These are phyloP conservation scores for Fulmarus glacialis DNA, from an alignment of 2,113 vertebrate genomes.

Conservation along the genomic window DNA sequence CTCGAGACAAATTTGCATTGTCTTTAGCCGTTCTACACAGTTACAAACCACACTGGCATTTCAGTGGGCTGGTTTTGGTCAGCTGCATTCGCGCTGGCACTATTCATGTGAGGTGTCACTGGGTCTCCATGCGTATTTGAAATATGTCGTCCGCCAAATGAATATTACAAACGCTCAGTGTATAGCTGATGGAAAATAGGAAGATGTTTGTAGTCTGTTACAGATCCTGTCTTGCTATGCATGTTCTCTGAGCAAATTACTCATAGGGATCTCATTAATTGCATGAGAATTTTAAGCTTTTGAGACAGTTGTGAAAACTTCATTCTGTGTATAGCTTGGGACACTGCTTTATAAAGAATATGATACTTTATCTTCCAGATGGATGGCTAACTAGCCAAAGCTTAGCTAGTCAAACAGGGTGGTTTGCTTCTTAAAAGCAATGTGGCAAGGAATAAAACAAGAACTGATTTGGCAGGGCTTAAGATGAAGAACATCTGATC, in stretches of 20 bases:
- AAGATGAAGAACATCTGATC: not conserved
- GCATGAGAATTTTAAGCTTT: not conserved
- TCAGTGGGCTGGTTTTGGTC: not conserved
- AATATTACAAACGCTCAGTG: not conserved
- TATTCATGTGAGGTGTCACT: not conserved
- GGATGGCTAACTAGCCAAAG: not conserved
- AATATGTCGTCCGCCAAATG: not conserved
- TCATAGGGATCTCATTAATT: not conserved
- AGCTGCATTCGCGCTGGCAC: not conserved
- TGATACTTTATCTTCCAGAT: not conserved
- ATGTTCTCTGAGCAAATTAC: not conserved
- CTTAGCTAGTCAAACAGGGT: not conserved
- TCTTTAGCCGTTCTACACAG: not conserved
- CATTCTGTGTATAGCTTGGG: not conserved
- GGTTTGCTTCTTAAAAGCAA: not conserved
- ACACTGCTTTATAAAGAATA: not conserved
- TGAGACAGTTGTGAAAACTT: not conserved
- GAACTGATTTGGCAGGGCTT: not conserved
- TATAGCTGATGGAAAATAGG: not conserved
- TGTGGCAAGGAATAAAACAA: not conserved
- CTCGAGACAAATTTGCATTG: slow-evolving; percentile 3
- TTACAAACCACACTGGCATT: not conserved
- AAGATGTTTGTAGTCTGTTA: not conserved
- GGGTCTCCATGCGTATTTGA: not conserved
- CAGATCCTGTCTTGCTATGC: not conserved